A percentile compares a stretch with the other conserved stretches of the same genome.
phyloP scores from a whole-genome alignment of 2,113 vertebrate species.

The Phainopepla nitens region DNA sequence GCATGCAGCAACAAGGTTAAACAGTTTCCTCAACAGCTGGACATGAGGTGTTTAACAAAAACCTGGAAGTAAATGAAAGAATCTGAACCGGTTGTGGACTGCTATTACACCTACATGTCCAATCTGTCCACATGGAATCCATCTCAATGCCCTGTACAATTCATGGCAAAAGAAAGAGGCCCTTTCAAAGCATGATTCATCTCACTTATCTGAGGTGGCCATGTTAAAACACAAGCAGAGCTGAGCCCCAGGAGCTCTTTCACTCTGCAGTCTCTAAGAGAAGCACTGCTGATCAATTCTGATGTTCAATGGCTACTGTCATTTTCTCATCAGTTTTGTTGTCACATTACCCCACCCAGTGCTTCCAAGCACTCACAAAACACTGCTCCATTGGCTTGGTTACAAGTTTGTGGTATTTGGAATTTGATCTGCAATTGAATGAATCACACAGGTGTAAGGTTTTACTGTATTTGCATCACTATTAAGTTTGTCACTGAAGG shows the following conservation, averaged over 20 bases:
- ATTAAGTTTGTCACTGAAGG: neutral
- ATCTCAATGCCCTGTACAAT: neutral
- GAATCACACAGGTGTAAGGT: neutral
- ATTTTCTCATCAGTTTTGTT: neutral
- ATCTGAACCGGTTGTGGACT: neutral
- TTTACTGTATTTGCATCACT: neutral
- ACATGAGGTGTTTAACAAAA: neutral
- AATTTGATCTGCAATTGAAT: neutral
- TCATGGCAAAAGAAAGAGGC: neutral
- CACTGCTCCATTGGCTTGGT: neutral
- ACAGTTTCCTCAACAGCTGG: neutral
- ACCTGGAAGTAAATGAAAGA: neutral
- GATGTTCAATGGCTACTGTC: neutral
- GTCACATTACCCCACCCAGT: neutral
- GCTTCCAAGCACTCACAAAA: neutral
- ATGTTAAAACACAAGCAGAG: neutral
- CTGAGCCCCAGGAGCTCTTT: neutral
- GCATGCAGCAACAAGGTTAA: neutral
- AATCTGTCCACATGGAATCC: neutral
- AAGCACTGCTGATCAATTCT: neutral
- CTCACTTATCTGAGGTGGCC: neutral
- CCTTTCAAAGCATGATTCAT: neutral
- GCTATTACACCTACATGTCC: fast-evolving
- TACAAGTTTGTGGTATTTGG: neutral
- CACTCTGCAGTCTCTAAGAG: neutral